Evolutionary conservation across 1,140 invertebrate genomes (phyloP), one percentile per base, ranked within the genome.

Genomic region (Platyscapa corneri): DNA sequence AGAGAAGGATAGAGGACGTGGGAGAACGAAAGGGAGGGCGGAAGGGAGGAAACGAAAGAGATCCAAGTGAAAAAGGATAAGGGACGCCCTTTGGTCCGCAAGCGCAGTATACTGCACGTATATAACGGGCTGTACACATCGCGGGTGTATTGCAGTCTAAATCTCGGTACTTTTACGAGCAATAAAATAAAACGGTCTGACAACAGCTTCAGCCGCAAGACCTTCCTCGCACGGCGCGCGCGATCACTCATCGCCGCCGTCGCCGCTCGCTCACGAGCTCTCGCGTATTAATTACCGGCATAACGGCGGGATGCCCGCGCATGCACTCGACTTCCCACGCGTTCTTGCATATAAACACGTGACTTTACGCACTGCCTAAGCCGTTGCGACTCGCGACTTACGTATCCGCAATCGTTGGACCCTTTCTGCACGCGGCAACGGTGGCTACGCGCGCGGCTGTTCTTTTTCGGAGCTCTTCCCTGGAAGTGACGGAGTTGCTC

Each of bases 131-230:
- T 88, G 92, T 92, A 92, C 90, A 20, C 74, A 91, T 91, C 90
- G 92, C 89, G 90, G 88, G 89, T 90, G 90, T 91, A 92, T 91
- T 92, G 90, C 90, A 92, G 91, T 93, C 91, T 93, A 92, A 92
- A 93, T 92, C 92, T 93, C 90, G 89, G 92, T 92, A 92, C 91
- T 92, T 93, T 93, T 93, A 93, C 92, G 90, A 91, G 90, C 91
- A 93, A 91, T 93, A 93, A 93, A 93, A 92, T 93, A 93, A 93
- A 93, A 93, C 91, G 92, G 89, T 92, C 91, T 90, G 80, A 86
- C 85, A 86, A 86, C 86, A 84, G 85, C 85, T 83, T 83, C 85
- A 72, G 85, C 74, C 76, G 65, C 82, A 79, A 67, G 82, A 78
- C 30, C 85, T 78, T 83, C 60, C 74, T 77, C 60, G 64, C 46